Base-by-base conservation (phyloP, 2,888 invertebrate genomes). In the Aethes cnicana region DNA sequence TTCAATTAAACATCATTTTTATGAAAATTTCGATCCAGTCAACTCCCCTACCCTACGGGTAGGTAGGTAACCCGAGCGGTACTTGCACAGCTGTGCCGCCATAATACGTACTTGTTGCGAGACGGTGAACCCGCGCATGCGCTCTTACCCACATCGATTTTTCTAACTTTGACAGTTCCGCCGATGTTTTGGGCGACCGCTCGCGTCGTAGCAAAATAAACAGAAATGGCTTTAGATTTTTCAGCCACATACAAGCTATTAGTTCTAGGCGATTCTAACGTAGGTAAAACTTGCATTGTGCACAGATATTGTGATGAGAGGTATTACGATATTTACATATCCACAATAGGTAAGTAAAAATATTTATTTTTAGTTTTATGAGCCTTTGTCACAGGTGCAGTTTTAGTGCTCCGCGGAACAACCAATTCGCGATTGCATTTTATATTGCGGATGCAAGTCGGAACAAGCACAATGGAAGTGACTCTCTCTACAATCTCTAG, bases 301-400 rank as follows among this genome's bases (percentile, higher is more conserved):
- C 96, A 96, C 81, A 92, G 96, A 83, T 96, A 96, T 74, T 96
- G 96, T 79, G 96, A 96, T 80, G 96, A 96, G 83, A 92, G 95
- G 69, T 96, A 95, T 84, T 96, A 96, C 86, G 96, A 96, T 79
- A 95, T 96, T 63, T 96, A 96, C 85, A 96, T 96, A 88, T 96
- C 96, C 37, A 96, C 96, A 61, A 96, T 96, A 89, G 96, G 96
- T 96, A 82, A 93, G 93, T 88, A 54, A 64, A n/a, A 65, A 62
- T 73, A 76, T 79, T 82, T 80, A 74, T 69, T 70, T 77, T 74
- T 66, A 58, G 58, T 72, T 81, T 81, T 81, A 81, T 68, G 74
- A 70, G 68, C 72, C 81, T 83, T 84, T 82, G 81, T 84, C 62
- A 72, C 70, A 78, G 71, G 68, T 77, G 78, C 74, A 66, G 62